Evolutionary conservation across 1,140 invertebrate species (phyloP), one percentile per base, ranked within the genome.

Genomic region (Homarus americanus): DNA sequence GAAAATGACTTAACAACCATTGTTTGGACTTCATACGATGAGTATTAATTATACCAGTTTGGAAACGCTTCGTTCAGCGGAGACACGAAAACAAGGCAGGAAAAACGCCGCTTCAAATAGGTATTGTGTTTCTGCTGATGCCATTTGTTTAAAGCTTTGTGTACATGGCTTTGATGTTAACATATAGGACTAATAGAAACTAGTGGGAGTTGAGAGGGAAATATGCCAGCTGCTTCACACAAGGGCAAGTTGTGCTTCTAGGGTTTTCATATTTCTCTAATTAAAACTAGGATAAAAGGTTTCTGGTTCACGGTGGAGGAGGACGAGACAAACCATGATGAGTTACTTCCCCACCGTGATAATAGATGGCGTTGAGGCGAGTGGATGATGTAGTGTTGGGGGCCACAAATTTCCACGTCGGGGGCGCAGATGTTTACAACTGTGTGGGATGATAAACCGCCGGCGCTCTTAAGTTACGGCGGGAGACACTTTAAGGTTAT

Each of bases 11-110:
- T 7, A 49, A 80, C 36, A 80, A 41, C 78, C n/a, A 80, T 80
- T 80, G 78, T 80, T 80, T 80, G 78, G 78, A 80, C 38, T 49
- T n/a, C 40, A 80, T 80, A 28, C 41, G 24, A 80, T 80, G 78
- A 80, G 53, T 80, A 80, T 80, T 80, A 80, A 80, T 80, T 41
- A 32, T 41, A 12, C 41, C 17, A 12, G 38, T 28, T 28, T 10
- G 41, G 44, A 49, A 53, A 53, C 44, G 41, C 78, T 80, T 53
- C 41, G 78, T 24, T 28, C 41, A 80, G 41, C 41, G 5, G 28
- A 17, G 15, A 36, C 3, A 17, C 3, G 5, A 24, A 17, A n/a
- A 38, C 9, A 7, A 10, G 41, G 38, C 2, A 41, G 75, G 5
- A 49, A 49, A 49, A 32, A 69, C 63, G 12, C 28, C 63, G 12